These are phyloP conservation scores for Lithodes maja DNA, from an alignment of 2,888 invertebrate species.

Conservation along the genomic window DNA sequence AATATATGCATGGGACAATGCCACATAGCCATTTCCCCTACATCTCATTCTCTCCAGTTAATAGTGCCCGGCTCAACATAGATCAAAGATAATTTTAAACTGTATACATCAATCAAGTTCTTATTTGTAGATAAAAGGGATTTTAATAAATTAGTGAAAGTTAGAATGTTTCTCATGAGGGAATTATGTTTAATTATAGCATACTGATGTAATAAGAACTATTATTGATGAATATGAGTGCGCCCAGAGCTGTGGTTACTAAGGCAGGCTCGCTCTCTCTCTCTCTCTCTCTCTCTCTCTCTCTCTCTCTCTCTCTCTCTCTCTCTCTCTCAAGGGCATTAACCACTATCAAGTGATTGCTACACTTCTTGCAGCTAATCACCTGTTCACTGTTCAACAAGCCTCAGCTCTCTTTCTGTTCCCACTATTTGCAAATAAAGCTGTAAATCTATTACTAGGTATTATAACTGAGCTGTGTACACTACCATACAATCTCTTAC, in stretches of 20 bases:
- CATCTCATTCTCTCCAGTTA: not conserved
- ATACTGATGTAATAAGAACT: no score
- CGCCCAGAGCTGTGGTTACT: constrained; percentile 17
- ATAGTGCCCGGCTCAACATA: constrained; percentile 3
- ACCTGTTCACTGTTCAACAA: no score
- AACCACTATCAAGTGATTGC: no score
- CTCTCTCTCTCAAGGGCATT: not conserved
- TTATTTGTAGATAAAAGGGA: not conserved
- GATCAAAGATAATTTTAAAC: constrained; percentile 5
- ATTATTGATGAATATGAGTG: not conserved
- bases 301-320: not conserved
- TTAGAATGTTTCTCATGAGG: no score
- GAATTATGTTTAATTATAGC: no score
- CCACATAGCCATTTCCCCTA: constrained; percentile 5
- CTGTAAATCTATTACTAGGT: no score
- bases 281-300: not conserved
- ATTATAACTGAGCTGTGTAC: no score
- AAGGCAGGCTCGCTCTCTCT: no score
- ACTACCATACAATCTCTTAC: no score
- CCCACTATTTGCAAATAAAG: no score
- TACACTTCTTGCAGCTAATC: no score
- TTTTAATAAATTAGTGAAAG: not conserved
- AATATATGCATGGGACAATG: constrained; percentile 6
- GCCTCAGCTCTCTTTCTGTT: no score
- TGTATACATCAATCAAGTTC: not conserved